phyloP scores from a whole-genome alignment of 1,140 invertebrate genomes.

The Megalopta genalis region DNA sequence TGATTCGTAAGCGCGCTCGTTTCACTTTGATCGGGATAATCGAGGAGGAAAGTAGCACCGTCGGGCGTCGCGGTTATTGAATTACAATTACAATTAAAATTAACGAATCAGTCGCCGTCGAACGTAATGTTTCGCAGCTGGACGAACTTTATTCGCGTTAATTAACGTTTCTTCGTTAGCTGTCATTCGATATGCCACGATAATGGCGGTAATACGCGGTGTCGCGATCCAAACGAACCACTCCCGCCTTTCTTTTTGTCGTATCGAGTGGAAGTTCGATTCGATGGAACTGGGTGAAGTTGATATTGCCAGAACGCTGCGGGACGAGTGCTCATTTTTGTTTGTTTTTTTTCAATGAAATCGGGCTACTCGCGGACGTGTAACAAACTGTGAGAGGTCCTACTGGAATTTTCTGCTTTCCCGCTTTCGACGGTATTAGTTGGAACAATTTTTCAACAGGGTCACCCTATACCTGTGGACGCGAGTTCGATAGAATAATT shows the following conservation, averaged over 20 bases:
- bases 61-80: background rate
- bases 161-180: slow-evolving; percentile 22
- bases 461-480: no score
- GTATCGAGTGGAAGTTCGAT: background rate
- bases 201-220: background rate
- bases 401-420: no score
- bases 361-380: no score
- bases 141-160: slow-evolving; percentile 10
- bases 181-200: background rate
- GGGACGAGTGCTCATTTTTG: no score
- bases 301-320: background rate
- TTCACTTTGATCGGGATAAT: slow-evolving; percentile 15
- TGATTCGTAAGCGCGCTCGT: no score
- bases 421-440: no score
- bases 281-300: background rate
- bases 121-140: background rate
- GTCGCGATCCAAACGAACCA: background rate
- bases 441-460: no score
- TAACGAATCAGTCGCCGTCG: slow-evolving; percentile 9
- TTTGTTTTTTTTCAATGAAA: no score
- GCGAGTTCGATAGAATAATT: no score
- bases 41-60: background rate
- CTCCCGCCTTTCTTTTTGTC: background rate
- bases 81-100: slow-evolving; percentile 38
- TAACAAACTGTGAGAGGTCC: no score